Evolutionary conservation across 2,113 vertebrate genomes (phyloP), one percentile per base, ranked within the genome.

Genomic region (Scopus umbretta): DNA sequence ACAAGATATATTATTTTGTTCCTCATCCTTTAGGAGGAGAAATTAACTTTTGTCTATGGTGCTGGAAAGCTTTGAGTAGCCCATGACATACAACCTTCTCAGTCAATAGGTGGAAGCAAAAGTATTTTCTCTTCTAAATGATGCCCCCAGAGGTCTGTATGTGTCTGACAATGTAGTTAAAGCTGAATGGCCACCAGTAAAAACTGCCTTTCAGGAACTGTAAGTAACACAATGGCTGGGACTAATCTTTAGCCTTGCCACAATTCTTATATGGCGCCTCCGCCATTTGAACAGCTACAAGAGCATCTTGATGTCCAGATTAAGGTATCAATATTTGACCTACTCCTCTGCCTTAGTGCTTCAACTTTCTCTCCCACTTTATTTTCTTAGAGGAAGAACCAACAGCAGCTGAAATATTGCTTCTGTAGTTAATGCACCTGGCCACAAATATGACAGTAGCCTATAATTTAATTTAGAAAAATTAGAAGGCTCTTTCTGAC

Each of bases 391-490:
- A 83, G 13, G 29, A 70, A 43, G 16, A 94, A 84, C 67, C 13
- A 91, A 18, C 13, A 91, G 52, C 14, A 49, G 26, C 53, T 96
- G 78, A 94, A 94, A 88, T 81, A 79, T 15, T 89, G 32, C 8
- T 91, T 94, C 38, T 90, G 55, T 78, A 83, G 65, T 90, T 90
- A 95, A 62, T 50, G 20, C 53, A 67, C 40, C 59, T 94, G 65
- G 78, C 65, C 90, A 65, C 65, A 91, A 78, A 92, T 83, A 73
- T 63, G 50, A 40, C 23, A 76, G 56, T 61, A 72, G 14, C 45
- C 45, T 75, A 16, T 90, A 91, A 96, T 95, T 96, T 94, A 92
- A 94, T 96, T 96, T 88, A 95, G 61, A 65, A 93, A 95, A 96
- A 95, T 90, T 56, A 91, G 84, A 79, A 72, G 79, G 47, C 67